A percentile compares a stretch with the other conserved stretches of the same genome.
phyloP scores from a whole-genome alignment of 2,797 vertebrate genomes.

The Agapornis canus region DNA sequence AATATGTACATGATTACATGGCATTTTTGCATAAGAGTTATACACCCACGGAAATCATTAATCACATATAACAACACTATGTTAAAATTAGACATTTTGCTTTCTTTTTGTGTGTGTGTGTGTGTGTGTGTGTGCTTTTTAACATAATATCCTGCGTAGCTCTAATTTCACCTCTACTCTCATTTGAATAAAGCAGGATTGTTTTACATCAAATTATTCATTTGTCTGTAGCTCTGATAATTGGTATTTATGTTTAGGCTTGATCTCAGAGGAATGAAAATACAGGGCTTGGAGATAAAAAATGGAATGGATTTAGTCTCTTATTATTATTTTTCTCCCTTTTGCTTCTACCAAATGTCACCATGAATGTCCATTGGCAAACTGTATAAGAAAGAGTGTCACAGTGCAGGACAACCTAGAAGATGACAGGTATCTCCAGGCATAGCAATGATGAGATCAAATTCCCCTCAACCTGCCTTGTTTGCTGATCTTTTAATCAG shows the following conservation, averaged over 20 bases:
- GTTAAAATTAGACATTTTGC: slow-evolving; percentile 71
- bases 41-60: slow-evolving; percentile 73
- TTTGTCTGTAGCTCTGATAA: slow-evolving; percentile 74
- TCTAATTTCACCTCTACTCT: slow-evolving; percentile 67
- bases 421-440: slow-evolving; percentile 77
- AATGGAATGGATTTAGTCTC: neutral
- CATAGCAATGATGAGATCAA: slow-evolving; percentile 77
- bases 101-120: slow-evolving; percentile 28
- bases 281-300: slow-evolving; percentile 60
- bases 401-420: slow-evolving; percentile 52
- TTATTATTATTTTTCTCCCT: neutral
- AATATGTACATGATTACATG: slow-evolving; percentile 73
- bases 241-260: slow-evolving; percentile 77
- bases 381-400: slow-evolving; percentile 69
- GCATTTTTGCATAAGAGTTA: slow-evolving; percentile 71
- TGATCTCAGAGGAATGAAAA: slow-evolving; percentile 56
- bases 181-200: slow-evolving; percentile 66
- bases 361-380: slow-evolving; percentile 66
- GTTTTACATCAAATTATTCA: slow-evolving; percentile 77
- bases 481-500: slow-evolving; percentile 80
- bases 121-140: slow-evolving; percentile 48
- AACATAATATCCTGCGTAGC: slow-evolving; percentile 63
- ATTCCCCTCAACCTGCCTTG: slow-evolving; percentile 79
- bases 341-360: slow-evolving; percentile 61
- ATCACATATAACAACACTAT: slow-evolving; percentile 72